Evolutionary conservation across 2,888 invertebrate genomes (phyloP).

Genomic region (Epinotia demarniana): DNA sequence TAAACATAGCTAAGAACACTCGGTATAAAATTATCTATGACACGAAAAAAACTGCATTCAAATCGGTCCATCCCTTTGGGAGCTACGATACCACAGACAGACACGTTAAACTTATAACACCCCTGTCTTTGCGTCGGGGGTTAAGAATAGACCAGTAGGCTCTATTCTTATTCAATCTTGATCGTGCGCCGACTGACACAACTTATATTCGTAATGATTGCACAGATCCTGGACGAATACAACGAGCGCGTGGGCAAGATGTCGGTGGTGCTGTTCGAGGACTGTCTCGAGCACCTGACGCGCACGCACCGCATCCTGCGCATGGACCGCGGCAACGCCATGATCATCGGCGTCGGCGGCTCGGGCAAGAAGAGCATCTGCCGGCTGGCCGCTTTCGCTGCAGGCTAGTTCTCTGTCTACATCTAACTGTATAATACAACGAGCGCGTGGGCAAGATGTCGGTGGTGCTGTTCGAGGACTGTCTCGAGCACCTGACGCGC

Average conservation of each 20-base stretch:
- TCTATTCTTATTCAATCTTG: no score
- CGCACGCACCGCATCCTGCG: conserved; percentile 93
- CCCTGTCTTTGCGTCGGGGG: no score
- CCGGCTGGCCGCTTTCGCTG: conserved; percentile 92
- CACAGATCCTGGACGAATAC: conserved; percentile 92
- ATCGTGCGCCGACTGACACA: no score
- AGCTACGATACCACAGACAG: no score
- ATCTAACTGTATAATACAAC: conserved; percentile 88
- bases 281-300: conserved; percentile 95
- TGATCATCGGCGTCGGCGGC: conserved; percentile 95
- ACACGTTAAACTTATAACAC: no score
- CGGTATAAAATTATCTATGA: no score
- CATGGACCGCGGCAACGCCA: conserved; percentile 92
- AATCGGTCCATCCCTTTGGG: no score
- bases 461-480: conserved; percentile 95
- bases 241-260: conserved; percentile 90
- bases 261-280: conserved; percentile 94
- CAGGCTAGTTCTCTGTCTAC: conserved; percentile 73
- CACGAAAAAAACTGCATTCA: no score
- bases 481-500: conserved; percentile 94
- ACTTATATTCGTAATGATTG: neutral
- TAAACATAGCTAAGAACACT: no score
- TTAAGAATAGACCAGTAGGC: no score
- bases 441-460: conserved; percentile 89
- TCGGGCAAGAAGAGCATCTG: conserved; percentile 94